Evolutionary conservation across 2,888 invertebrate species (phyloP), one percentile per base, ranked within the genome.

Genomic region (Cheilosia scutellata): DNA sequence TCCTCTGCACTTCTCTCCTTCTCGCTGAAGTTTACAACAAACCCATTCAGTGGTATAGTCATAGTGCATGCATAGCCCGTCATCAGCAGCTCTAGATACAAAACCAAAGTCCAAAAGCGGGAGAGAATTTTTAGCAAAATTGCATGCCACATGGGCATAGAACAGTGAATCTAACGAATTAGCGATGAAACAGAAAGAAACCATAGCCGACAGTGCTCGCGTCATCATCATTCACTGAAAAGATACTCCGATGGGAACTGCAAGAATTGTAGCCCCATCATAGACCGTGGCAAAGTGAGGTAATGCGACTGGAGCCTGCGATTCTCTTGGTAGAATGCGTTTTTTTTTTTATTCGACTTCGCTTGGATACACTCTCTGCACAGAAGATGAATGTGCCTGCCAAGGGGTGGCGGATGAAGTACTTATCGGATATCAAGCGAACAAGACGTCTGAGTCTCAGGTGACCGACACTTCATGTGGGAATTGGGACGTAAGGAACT

Each of bases 381-480:
- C 44, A 5, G 37, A 83, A 74, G 79, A 79, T 60, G 63, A 78
- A 84, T 74, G 70, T 63, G 49, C 71, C 29, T 20, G 13, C 33
- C 51, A 60, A 62, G 72, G 53, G 60, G 72, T 65, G 25, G 27
- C 13, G 42, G 44, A 65, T 25, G 65, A 53, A 71, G 78, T 65
- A 75, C 44, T 65, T 82, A 86, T 82, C 76, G 60, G 76, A 74
- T 82, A 76, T 82, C 86, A 86, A 72, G 71, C 82, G 66, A 68
- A 57, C 63, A 86, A 80, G 76, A 86, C 80, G 58, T 80, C 60
- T 76, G 49, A 49, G 71, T 86, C 76, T 86, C 80, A 82, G 72
- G 76, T 82, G 80, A 86, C 80, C 82, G 82, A 86, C 82, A 86
- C 86, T 77, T 72, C 57, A 76, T 86, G 86, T 86, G 86, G 86